Percentiles rank a stretch among this genome's conserved stretches.
These are phyloP conservation scores for Philopedon plagiatum DNA, from an alignment of 2,888 invertebrate genomes.

Conservation along the genomic window DNA sequence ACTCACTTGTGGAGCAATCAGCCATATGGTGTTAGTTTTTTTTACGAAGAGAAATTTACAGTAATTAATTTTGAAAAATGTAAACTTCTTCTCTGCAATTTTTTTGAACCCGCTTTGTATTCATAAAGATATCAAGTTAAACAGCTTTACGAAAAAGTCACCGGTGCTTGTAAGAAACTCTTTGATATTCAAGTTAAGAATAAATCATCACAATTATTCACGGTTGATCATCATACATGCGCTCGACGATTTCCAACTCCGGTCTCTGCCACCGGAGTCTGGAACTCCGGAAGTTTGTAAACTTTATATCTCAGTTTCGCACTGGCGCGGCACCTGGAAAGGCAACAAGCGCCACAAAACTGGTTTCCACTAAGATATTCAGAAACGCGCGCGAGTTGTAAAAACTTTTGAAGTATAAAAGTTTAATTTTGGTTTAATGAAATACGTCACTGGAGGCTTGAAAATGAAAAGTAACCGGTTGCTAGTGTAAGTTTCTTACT, in stretches of 20 bases:
- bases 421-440: background rate
- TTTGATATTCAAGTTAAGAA: no score
- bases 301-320: slow-evolving; percentile 25
- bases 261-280: background rate
- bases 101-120: no score
- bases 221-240: background rate
- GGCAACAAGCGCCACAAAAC: background rate
- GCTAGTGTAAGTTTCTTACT: background rate
- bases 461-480: slow-evolving; percentile 3
- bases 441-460: no score
- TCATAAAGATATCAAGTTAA: no score
- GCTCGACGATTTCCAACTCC: background rate
- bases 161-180: no score
- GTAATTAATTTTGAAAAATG: no score
- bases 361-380: background rate
- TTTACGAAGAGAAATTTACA: no score
- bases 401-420: background rate
- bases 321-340: slow-evolving; percentile 10
- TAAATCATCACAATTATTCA: no score
- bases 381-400: background rate
- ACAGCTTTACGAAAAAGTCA: no score
- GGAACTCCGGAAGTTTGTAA: slow-evolving; percentile 9
- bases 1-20: no score
- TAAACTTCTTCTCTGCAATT: no score
- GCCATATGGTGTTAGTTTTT: no score